Evolutionary conservation across 2,888 invertebrate genomes (phyloP), one percentile per base, ranked within the genome.

Genomic region (Acanthococcus lagerstroemiae): DNA sequence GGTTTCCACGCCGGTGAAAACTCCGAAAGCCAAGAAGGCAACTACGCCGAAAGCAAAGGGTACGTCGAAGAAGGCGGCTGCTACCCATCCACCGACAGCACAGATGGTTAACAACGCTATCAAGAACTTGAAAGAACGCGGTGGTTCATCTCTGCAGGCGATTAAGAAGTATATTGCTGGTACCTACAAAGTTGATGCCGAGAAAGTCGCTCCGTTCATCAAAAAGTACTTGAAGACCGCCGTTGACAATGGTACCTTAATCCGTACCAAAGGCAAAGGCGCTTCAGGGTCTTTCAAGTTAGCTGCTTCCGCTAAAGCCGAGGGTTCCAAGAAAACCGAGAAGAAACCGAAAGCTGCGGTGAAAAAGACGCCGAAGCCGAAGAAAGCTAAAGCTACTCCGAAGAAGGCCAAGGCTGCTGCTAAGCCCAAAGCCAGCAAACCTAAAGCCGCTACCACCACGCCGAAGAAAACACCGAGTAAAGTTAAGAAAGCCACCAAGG

Each of bases 151-250:
- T 1, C 71, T 76, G 3, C 73, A 74, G 54, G 81, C 82, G 1
- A 84, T 85, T 73, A 84, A 83, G 73, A 85, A 85, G 72, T 84
- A 82, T 73, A 80, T 86, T 56, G 75, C 78, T 9, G 76, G 78
- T 24, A 81, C 79, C 66, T 83, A 84, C 78, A 81, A 81, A 67
- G 77, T 83, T 5, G 83, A 84, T 72, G 77, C 78, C 1, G 81
- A 81, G 67, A 83, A 82, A 71, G 72, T 81, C 54, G 78, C 80
- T 1, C 79, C 79, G 1, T 83, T 80, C 74, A 84, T 85, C 71
- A 82, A 80, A 69, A 82, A 80, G 67, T 83, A 80, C 70, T 71
- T 84, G 68, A 83, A 82, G 73, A 73, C 75, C 15, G 81, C 81
- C 17, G 80, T 84, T n/a, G 76, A 75, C 1, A 71, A 71, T 30